Conservation (phyloP, 2,113 vertebrate species). For the Myocastor coypus region DNA sequence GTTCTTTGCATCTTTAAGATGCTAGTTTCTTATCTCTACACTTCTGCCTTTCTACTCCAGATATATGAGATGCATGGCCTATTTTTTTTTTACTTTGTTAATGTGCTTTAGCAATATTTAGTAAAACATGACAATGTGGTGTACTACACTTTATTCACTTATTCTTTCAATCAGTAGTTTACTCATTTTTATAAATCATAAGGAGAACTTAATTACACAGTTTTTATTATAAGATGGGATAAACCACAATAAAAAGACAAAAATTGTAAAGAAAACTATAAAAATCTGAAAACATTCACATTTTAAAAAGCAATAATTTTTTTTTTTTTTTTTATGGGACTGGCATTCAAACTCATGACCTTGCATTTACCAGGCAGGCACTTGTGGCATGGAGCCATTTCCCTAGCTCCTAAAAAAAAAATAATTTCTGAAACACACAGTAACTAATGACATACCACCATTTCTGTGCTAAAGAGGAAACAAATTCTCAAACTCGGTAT, state of each 20-base stretch:
- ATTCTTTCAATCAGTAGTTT: background rate
- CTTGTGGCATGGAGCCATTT: too few species aligned
- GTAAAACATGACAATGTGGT: background rate
- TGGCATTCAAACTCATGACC: too few species aligned
- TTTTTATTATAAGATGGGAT: background rate
- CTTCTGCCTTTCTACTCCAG: background rate
- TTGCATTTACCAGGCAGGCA: too few species aligned
- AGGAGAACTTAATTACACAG: background rate
- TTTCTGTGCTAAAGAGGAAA: slow-evolving; percentile 11
- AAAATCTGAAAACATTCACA: slow-evolving; percentile 43
- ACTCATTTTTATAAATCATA: background rate
- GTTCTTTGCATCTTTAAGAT: too few species aligned
- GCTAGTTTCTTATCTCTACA: too few species aligned
- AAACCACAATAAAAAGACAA: background rate
- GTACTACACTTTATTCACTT: background rate
- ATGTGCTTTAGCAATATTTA: background rate
- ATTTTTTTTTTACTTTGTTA: background rate
- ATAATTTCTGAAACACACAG: background rate
- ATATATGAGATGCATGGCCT: background rate
- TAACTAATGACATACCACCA: background rate
- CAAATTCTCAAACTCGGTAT: background rate
- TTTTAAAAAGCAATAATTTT: slow-evolving; percentile 29
- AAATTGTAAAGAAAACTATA: background rate
- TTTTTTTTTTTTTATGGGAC: too few species aligned
- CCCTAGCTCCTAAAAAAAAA: background rate